Base-by-base conservation (phyloP, 1,140 invertebrate genomes). In the Yoshiicerus persimilis region DNA sequence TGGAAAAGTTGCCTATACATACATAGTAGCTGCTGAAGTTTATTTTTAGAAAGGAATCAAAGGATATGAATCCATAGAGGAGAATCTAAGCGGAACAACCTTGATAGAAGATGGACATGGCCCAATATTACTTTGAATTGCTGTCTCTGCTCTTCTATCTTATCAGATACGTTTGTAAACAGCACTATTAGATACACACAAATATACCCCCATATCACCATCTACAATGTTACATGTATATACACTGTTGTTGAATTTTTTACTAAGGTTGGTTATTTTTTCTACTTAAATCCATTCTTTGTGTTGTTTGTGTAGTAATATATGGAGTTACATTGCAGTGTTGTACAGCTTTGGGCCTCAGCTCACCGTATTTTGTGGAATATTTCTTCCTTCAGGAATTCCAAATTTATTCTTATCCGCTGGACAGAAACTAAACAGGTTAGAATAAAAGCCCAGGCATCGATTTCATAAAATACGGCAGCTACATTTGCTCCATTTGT, bases 61-160 rank as follows among this genome's bases (percentile, higher is more conserved):
- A 80, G 75, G 32, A 80, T 70, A 70, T 16, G 30, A 30, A 70
- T 80, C 20, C 20, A 80, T 80, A 80, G 75, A 80, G 20, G n/a
- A 80, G 75, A 36, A 80, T 80, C 75, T 34, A 10, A 80, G 75
- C 75, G 75, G 30, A 80, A 38, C 75, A 80, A 34, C 75, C 75
- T 80, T 80, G 75, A 80, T 80, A 32, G 32, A 80, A 80, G 75
- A 80, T 80, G 75, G 75, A 80, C 75, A 36, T 80, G 34, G 32
- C n/a, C 34, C 75, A 16, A 34, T n/a, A 34, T 30, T n/a, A 56
- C 47, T 56, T 30, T 70, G 27, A 30, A 80, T 80, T 80, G 75
- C 75, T 80, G 20, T 80, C 75, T 77, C 10, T 77, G 13, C 6
- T 38, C 25, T 70, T 25, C 66, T 70, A 70, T 70, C 66, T 30